Percentiles rank a stretch among this genome's conserved stretches.
Conservation (phyloP, 2,888 invertebrate species). For the Sphinx pinastri region DNA sequence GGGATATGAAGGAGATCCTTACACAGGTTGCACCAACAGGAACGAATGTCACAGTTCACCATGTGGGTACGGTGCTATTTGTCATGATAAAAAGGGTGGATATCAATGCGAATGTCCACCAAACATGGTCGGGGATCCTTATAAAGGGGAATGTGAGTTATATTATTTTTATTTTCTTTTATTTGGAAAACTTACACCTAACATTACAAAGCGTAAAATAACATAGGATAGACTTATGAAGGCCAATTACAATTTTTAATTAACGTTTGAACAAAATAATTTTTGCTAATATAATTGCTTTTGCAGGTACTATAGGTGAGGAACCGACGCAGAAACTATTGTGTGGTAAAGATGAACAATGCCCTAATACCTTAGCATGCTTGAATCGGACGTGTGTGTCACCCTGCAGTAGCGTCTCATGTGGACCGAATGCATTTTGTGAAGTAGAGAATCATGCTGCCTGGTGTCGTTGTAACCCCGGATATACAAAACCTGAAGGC, state of each 20-base stretch:
- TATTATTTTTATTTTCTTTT: no score
- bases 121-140: conserved; percentile 93
- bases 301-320: conserved; percentile 65
- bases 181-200: no score
- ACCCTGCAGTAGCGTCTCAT: conserved; percentile 90
- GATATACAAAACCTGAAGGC: conserved; percentile 90
- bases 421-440: conserved; percentile 93
- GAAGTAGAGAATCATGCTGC: conserved; percentile 94
- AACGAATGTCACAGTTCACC: conserved; percentile 94
- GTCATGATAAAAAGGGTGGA: conserved; percentile 93
- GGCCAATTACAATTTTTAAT: no score
- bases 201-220: no score
- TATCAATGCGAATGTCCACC: conserved; percentile 93
- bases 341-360: conserved; percentile 89
- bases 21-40: conserved; percentile 92
- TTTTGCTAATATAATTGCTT: conserved; percentile 27
- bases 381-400: conserved; percentile 91
- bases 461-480: conserved; percentile 94
- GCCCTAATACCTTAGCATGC: conserved; percentile 91
- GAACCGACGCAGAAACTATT: conserved; percentile 85
- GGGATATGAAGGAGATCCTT: conserved; percentile 94
- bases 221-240: no score
- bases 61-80: conserved; percentile 94
- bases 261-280: not conserved
- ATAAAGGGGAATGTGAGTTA: conserved; percentile 90